Conservation (phyloP, 2,888 invertebrate species). For the Eutolmus rufibarbis region DNA sequence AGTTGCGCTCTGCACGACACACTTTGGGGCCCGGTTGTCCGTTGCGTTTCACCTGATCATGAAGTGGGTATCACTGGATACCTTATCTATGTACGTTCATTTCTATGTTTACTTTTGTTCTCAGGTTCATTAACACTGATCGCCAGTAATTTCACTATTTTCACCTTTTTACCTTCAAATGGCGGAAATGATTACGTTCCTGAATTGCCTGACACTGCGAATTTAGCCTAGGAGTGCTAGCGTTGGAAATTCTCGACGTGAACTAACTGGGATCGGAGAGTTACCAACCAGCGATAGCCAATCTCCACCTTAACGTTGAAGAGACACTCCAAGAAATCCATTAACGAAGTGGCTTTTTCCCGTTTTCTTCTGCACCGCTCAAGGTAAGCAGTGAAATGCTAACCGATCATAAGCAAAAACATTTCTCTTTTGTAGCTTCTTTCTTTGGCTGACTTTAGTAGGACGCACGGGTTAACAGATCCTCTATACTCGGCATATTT, state of each 20-base stretch:
- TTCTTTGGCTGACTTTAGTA: constrained; percentile 21
- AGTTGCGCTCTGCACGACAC: background rate
- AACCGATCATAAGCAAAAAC: constrained; percentile 1
- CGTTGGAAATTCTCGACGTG: constrained; percentile 28
- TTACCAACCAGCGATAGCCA: background rate
- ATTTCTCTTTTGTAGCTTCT: constrained; percentile 31
- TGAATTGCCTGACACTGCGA: background rate
- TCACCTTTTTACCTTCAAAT: background rate
- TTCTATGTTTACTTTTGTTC: background rate
- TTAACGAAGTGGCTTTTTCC: constrained; percentile 9
- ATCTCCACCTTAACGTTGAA: background rate
- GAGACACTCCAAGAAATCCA: constrained; percentile 15
- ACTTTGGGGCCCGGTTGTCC: background rate
- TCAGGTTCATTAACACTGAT: background rate
- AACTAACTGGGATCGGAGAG: constrained; percentile 14
- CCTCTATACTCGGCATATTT: background rate
- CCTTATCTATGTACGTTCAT: background rate
- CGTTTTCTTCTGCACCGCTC: constrained; percentile 30
- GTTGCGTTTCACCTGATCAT: background rate
- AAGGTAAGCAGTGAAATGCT: constrained; percentile 14
- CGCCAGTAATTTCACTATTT: background rate
- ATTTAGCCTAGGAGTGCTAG: background rate
- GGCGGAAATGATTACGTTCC: background rate
- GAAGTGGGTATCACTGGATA: background rate
- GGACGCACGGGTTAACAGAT: constrained; percentile 24